These are phyloP conservation scores for Gopherus flavomarginatus DNA, from an alignment of 2,113 vertebrate species.

Conservation along the genomic window DNA sequence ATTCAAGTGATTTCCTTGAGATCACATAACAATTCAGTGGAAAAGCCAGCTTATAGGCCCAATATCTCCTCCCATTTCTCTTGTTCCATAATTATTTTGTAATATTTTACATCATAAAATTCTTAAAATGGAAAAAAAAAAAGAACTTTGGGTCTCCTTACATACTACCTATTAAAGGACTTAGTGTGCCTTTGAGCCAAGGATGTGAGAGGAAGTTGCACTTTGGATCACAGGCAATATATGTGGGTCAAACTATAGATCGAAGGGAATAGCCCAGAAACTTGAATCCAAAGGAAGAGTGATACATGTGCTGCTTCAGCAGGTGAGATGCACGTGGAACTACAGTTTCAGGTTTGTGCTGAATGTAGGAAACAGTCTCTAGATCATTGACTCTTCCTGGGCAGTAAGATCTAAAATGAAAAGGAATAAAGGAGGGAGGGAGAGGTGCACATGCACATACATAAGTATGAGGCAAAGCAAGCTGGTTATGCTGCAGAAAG, in stretches of 20 bases:
- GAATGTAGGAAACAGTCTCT: neutral
- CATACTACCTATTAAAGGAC: neutral
- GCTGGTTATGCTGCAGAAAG: neutral
- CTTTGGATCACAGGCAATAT: rapidly evolving
- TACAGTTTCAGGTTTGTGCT: neutral
- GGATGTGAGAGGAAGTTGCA: rapidly evolving
- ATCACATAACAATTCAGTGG: neutral
- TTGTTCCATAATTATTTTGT: neutral
- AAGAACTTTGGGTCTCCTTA: neutral
- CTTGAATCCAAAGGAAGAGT: neutral
- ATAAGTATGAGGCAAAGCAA: neutral
- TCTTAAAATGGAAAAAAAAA: neutral
- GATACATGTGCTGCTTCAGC: rapidly evolving
- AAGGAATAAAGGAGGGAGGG: neutral
- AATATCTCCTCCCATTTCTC: neutral
- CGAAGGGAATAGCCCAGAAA: neutral
- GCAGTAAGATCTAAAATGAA: neutral
- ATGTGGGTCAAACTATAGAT: rapidly evolving
- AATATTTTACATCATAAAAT: neutral
- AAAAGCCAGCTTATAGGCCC: neutral
- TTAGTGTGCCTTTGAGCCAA: neutral
- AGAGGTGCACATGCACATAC: rapidly evolving
- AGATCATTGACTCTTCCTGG: neutral
- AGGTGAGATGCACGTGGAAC: neutral
- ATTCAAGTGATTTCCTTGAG: neutral